Evolutionary conservation across 1,140 invertebrate genomes (phyloP).

Genomic region (Bradynema listronoti): DNA sequence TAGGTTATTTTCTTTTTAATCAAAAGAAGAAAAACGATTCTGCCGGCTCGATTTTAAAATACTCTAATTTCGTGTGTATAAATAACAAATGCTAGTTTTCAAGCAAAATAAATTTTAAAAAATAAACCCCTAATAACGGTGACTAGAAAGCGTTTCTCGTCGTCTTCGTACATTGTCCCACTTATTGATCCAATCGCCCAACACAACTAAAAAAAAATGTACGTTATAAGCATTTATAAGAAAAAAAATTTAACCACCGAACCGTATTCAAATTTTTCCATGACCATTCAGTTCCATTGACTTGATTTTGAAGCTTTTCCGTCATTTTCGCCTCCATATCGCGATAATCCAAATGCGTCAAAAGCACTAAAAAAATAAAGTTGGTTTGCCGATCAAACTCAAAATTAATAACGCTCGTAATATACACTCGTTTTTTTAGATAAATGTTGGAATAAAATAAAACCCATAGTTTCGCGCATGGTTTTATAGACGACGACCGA

Average conservation of each 20-base stretch:
- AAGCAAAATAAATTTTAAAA: background rate
- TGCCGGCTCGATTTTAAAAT: background rate
- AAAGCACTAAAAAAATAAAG: slow-evolving; percentile 68
- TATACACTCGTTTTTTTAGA: background rate
- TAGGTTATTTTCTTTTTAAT: too few relatives aligned
- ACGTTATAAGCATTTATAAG: background rate
- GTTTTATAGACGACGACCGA: slow-evolving; percentile 99
- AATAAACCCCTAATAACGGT: slow-evolving; percentile 79
- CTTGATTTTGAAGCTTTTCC: slow-evolving; percentile 95
- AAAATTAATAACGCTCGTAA: background rate
- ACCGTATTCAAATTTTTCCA: slow-evolving; percentile 92
- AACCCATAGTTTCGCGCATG: slow-evolving; percentile 85
- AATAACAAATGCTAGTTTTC: background rate
- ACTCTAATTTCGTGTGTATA: too few relatives aligned
- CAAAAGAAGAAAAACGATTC: background rate
- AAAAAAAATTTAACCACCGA: background rate
- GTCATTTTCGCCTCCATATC: slow-evolving; percentile 99
- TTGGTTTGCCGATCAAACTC: slow-evolving; percentile 23
- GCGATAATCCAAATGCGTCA: slow-evolving; percentile 93
- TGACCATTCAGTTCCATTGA: slow-evolving; percentile 96
- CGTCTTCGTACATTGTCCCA: slow-evolving; percentile 96
- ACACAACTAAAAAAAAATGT: slow-evolving; percentile 65
- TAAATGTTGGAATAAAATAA: background rate
- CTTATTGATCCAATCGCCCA: slow-evolving; percentile 99
- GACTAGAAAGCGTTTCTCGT: slow-evolving; percentile 96